Evolutionary conservation across 2,113 vertebrate genomes (phyloP), one percentile per base, ranked within the genome.

Genomic region (Calypte anna): DNA sequence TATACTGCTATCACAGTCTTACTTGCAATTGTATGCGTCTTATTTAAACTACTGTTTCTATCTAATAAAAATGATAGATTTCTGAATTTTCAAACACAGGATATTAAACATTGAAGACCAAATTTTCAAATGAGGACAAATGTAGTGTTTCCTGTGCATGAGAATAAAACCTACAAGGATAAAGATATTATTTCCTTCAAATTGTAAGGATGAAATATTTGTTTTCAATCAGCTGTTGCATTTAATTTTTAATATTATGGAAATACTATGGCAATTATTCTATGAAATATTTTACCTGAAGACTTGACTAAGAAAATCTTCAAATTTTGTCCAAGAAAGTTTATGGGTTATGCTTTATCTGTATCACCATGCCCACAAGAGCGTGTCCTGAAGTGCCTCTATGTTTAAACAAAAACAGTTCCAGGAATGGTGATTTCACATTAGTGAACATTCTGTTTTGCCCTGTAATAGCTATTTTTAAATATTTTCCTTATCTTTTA

Each of bases 221-320:
- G 55, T 94, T 82, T 93, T 97, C 87, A 95, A 69, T 97, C 46
- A 54, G 79, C 68, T 92, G 22, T 88, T 96, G 54, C 27, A 94
- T 90, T 96, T 97, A 75, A 93, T 90, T 85, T 59, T 90, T 95
- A 51, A 89, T 93, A 96, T 96, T 87, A 33, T 33, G 95, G 27
- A 97, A 97, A 96, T 97, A 92, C 33, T 94, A 67, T 90, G 86
- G 82, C 90, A 97, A 92, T 95, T 96, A 94, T 90, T 97, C 91
- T 97, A 55, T 93, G 62, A 96, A 97, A 94, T 58, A 94, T 96
- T 96, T 97, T 97, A 44, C 5, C 3, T 96, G 85, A 96, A 89
- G 46, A 74, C 77, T 96, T 93, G 54, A 82, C 90, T 94, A 90
- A 76, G 97, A 97, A 69, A 88, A 59, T 75, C 92, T 90, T 92